A percentile compares a stretch with the other conserved stretches of the same genome.
Conservation (phyloP, 2,113 vertebrate species). For the Channa argus region DNA sequence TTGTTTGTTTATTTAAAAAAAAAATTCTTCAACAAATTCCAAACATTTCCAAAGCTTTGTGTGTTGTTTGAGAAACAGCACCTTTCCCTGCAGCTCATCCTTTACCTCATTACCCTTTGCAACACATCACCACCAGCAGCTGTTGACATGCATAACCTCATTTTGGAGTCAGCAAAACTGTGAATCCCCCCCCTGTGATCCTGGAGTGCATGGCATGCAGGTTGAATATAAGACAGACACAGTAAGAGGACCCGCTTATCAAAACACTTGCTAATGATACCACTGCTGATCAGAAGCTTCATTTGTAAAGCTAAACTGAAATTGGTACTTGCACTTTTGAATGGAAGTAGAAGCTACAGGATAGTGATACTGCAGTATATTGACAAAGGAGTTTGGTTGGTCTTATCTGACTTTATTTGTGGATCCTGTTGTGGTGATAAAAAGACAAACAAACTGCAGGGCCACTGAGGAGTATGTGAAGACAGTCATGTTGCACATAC, state of each 20-base stretch:
- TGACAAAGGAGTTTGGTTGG: no score
- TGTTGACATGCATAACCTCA: neutral
- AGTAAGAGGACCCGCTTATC: neutral
- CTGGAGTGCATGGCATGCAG: neutral
- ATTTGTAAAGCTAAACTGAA: neutral
- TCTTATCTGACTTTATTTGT: no score
- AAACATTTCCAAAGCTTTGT: neutral
- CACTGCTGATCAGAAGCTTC: neutral
- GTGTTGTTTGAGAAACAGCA: no score
- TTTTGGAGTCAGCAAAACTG: neutral
- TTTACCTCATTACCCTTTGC: neutral
- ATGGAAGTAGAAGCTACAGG: no score
- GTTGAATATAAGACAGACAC: neutral
- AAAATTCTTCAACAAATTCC: no score
- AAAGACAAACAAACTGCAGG: no score
- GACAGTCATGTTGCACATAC: no score
- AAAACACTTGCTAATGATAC: neutral
- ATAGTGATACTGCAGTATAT: no score
- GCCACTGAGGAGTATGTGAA: no score
- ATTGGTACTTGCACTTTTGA: no score
- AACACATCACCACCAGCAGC: neutral
- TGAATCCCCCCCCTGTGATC: neutral
- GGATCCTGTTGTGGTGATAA: no score
- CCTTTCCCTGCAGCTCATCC: no score
- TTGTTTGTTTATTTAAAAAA: neutral